Evolutionary conservation across 2,888 invertebrate genomes (phyloP), one percentile per base, ranked within the genome.

Genomic region (Lasioglossum figueresi): DNA sequence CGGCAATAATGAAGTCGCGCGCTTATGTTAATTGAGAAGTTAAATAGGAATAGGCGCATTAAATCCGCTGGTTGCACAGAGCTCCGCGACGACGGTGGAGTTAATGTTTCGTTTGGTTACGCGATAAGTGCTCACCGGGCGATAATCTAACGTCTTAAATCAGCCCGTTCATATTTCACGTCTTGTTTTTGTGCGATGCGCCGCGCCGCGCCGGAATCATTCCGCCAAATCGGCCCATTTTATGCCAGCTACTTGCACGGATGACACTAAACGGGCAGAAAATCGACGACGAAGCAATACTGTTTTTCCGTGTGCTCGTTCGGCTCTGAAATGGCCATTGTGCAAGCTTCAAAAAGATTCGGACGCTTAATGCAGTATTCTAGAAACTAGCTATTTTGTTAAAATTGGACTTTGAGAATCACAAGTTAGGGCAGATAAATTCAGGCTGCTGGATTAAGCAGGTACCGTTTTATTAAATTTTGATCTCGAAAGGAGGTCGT

Each of bases 11-110:
- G 91, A 92, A 93, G 92, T 93, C 89, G 91, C 92, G 90, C 87
- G 90, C 87, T 91, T 91, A 91, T 91, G 93, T 93, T 93, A 93
- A 93, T 93, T 93, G 92, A 90, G 88, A 93, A 91, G 92, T 93
- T 93, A 93, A 93, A 93, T 92, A 93, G 91, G 90, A 92, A 92
- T 91, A 92, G 92, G 92, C 92, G 93, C 89, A 92, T 91, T 91
- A 92, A 92, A 89, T 71, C 70, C 74, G 82, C 85, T 84, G 87
- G 85, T 88, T 90, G 89, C 88, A 89, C 90, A 88, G 56, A 56
- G 90, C 89, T 91, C 92, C 91, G 90, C 87, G 88, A 79, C 86
- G 88, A 79, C 72, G 73, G 74, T 78, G 83, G 79, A 56, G 79
- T 91, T 91, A 91, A 91, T 90, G 91, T 92, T 63, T 91, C 89